phyloP scores from a whole-genome alignment of 2,888 invertebrate genomes.

The Deilephila porcellus region DNA sequence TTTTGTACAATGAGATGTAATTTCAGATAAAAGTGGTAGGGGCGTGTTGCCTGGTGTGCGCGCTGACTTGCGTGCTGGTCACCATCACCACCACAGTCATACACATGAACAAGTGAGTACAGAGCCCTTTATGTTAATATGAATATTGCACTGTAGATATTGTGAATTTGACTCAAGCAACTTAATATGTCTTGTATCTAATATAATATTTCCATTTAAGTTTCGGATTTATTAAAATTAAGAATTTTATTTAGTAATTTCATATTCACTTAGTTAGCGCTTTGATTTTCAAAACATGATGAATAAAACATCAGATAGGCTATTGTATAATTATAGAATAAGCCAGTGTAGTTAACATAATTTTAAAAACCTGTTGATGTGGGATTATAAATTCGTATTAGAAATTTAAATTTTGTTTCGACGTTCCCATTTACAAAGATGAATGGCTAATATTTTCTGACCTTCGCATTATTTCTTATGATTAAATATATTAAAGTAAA shows the following conservation, averaged over 20 bases:
- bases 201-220: too few relatives aligned
- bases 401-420: slow-evolving; percentile 18
- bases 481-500: not conserved
- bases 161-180: too few relatives aligned
- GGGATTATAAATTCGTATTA: not conserved
- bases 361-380: not conserved
- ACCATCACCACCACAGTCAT: slow-evolving; percentile 96
- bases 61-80: slow-evolving; percentile 93
- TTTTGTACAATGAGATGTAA: slow-evolving; percentile 7
- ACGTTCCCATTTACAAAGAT: slow-evolving; percentile 7
- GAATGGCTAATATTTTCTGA: slow-evolving; percentile 14
- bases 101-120: slow-evolving; percentile 90
- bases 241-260: too few relatives aligned
- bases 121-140: not conserved
- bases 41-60: slow-evolving; percentile 93
- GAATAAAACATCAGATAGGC: not conserved
- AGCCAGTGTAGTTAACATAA: not conserved
- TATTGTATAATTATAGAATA: not conserved
- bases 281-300: not conserved
- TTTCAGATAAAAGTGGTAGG: slow-evolving; percentile 94
- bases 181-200: too few relatives aligned
- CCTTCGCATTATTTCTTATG: not conserved
- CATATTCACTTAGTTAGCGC: too few relatives aligned
- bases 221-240: too few relatives aligned
- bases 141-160: too few relatives aligned